Conservation (phyloP, 1,140 invertebrate species). For the Zaprionus tsacasi region DNA sequence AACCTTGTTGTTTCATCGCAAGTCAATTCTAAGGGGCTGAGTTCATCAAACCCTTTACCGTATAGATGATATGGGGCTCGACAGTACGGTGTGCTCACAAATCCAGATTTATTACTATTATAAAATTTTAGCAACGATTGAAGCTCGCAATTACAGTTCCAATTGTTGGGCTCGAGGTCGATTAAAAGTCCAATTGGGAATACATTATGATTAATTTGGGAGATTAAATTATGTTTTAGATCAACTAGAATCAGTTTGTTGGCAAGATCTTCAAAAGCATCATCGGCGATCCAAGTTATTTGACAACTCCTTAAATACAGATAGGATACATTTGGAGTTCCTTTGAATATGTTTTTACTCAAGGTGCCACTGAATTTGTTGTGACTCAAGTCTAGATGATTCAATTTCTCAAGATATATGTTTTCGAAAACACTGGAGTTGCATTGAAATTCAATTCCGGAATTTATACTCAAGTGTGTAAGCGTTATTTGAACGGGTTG, state of each 20-base stretch:
- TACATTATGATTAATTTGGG: conserved; percentile 32
- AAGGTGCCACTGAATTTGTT: conserved; percentile 53
- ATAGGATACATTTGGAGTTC: conserved; percentile 56
- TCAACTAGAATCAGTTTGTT: conserved; percentile 45
- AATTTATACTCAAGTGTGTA: conserved; percentile 50
- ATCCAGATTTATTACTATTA: conserved; percentile 30
- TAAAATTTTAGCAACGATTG: conserved; percentile 32
- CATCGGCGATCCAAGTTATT: conserved; percentile 43
- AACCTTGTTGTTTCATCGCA: conserved; percentile 14
- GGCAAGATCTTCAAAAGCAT: conserved; percentile 47
- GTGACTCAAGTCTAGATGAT: conserved; percentile 55
- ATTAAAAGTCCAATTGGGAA: conserved; percentile 15
- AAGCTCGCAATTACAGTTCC: conserved; percentile 57
- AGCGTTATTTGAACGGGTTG: conserved; percentile 62
- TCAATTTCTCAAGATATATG: conserved; percentile 48
- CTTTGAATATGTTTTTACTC: conserved; percentile 30
- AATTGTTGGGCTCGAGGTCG: conserved; percentile 52
- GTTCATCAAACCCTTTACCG: conserved; percentile 49
- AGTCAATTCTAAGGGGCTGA: conserved; percentile 13
- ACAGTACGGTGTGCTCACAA: conserved; percentile 56
- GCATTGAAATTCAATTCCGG: conserved; percentile 31
- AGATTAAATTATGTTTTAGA: conserved; percentile 51
- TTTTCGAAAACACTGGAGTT: conserved; percentile 44
- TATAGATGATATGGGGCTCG: conserved; percentile 38
- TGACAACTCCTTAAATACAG: conserved; percentile 40